Conservation (phyloP, 2,113 vertebrate genomes). For the Rhynchopsitta pachyrhyncha region DNA sequence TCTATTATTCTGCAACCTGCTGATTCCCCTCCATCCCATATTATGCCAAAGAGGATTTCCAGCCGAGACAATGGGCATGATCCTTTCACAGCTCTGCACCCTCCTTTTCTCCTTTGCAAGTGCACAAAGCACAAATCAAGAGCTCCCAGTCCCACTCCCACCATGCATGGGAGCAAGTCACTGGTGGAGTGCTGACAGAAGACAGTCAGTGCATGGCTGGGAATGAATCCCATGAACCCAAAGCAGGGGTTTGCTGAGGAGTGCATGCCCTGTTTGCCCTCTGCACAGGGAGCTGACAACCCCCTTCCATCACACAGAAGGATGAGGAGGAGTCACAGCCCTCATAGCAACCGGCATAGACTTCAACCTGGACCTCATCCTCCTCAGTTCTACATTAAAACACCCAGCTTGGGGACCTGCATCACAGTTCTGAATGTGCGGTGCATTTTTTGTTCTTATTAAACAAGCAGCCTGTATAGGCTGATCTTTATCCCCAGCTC, state of each 20-base stretch:
- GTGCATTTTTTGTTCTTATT: not conserved
- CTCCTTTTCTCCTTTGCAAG: not conserved
- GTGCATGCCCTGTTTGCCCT: not conserved
- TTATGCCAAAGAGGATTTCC: not conserved
- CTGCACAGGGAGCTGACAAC: not conserved
- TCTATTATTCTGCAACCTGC: not conserved
- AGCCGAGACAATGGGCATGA: rapidly evolving
- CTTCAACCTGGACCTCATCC: not conserved
- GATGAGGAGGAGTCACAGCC: not conserved
- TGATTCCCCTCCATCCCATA: not conserved
- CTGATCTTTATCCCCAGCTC: not conserved
- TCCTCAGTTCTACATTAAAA: not conserved
- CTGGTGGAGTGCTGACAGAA: not conserved
- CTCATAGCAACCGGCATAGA: not conserved
- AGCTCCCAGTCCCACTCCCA: not conserved
- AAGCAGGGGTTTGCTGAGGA: not conserved
- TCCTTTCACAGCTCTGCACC: not conserved
- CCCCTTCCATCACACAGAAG: not conserved
- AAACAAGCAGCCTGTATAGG: not conserved
- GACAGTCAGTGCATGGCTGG: not conserved
- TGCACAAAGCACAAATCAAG: not conserved
- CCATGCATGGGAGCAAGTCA: rapidly evolving
- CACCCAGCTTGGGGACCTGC: not conserved
- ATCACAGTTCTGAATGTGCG: not conserved
- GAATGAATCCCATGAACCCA: not conserved